phyloP scores from a whole-genome alignment of 2,888 invertebrate species.

The Eugnorisma glareosa region DNA sequence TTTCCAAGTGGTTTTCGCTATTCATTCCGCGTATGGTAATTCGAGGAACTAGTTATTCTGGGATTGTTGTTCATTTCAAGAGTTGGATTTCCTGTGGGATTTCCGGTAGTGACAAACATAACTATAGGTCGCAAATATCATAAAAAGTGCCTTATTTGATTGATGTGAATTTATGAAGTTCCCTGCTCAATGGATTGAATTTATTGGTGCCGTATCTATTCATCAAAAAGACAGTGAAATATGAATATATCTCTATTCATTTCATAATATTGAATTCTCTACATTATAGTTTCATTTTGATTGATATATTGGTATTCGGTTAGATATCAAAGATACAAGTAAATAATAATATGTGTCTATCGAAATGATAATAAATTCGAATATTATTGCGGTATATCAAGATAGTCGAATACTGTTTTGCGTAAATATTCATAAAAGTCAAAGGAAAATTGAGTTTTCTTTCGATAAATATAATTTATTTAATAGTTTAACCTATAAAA shows the following conservation, averaged over 20 bases:
- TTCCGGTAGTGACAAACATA: background rate
- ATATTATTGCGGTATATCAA: slow-evolving; percentile 3
- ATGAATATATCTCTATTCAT: background rate
- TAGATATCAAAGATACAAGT: slow-evolving; percentile 13
- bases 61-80: background rate
- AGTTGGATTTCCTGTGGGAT: too few species aligned
- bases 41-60: background rate
- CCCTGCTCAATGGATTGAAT: background rate
- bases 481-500: slow-evolving; percentile 19
- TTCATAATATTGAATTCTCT: slow-evolving; percentile 7
- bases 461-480: slow-evolving; percentile 14
- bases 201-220: background rate
- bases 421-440: slow-evolving; percentile 29
- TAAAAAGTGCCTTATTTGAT: background rate
- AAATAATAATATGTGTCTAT: background rate
- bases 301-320: slow-evolving; percentile 30
- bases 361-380: slow-evolving; percentile 22
- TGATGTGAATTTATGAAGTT: too few species aligned
- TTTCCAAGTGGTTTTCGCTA: background rate
- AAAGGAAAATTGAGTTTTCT: slow-evolving; percentile 37
- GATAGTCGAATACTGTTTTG: slow-evolving; percentile 1
- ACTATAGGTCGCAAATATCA: background rate
- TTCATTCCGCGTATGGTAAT: background rate
- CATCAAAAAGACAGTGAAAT: background rate
- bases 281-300: slow-evolving; percentile 32